These are phyloP conservation scores for Bombyx mori DNA, from an alignment of 1,140 invertebrate genomes.

Conservation along the genomic window ASM3026992v2 NC_085127.1:9604501-9605000, in stretches of 20 bases:
- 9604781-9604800: conserved; percentile 97
- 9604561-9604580: conserved; percentile 97
- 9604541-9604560: conserved; percentile 99
- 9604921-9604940: conserved; percentile 99
- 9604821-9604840: conserved; percentile 95
- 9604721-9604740: conserved; percentile 96
- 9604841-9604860: conserved; percentile 98
- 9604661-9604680: conserved; percentile 98
- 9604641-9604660: conserved; percentile 99
- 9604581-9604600: conserved; percentile 91
- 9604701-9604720: conserved; percentile 97
- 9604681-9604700: conserved; percentile 96
- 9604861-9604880: conserved; percentile 96
- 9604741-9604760: conserved; percentile 97
- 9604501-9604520: conserved; percentile 86
- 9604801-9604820: conserved; percentile 95
- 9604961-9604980: conserved; percentile 84
- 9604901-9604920: conserved; percentile 98
- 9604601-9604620: conserved; percentile 98
- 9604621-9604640: conserved; percentile 99
- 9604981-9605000: conserved; percentile 74
- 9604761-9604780: conserved; percentile 99
- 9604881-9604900: conserved; percentile 97
- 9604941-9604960: conserved; percentile 95
- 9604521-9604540: conserved; percentile 99